Evolutionary conservation across 92 coral and sea anemone genomes (phyloP).

Genomic region (Galaxea fascicularis): DNA sequence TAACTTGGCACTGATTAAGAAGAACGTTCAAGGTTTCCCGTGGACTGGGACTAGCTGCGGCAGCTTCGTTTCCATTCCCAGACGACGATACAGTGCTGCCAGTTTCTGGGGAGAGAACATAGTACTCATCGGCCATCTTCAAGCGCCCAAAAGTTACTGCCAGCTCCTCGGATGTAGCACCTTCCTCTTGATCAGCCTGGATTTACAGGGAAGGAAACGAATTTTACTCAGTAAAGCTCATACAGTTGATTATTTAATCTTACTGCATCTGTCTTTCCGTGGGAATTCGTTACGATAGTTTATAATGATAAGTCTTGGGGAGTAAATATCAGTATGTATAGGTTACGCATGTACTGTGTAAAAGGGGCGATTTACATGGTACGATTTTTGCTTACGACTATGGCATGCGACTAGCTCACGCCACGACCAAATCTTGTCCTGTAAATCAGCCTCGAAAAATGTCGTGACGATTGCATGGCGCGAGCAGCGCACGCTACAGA

Average conservation of each 20-base stretch:
- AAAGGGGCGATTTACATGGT: too few species aligned
- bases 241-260: not conserved
- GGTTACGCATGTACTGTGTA: too few species aligned
- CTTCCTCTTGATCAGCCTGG: constrained; percentile 38
- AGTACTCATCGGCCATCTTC: constrained; percentile 47
- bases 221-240: not conserved
- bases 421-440: too few species aligned
- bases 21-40: not conserved
- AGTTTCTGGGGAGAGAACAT: constrained; percentile 44
- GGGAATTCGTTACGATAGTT: not conserved
- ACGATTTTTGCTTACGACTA: too few species aligned
- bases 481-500: too few species aligned
- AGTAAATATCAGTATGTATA: too few species aligned
- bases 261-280: not conserved
- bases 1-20: constrained; percentile 38
- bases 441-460: not conserved
- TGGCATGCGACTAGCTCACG: too few species aligned
- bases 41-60: not conserved
- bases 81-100: constrained; percentile 59
- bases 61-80: constrained; percentile 29
- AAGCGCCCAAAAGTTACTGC: constrained; percentile 17
- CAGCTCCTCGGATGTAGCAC: constrained; percentile 37
- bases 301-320: not conserved
- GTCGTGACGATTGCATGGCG: not conserved
- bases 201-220: not conserved